A percentile compares a stretch with the other conserved stretches of the same genome.
Evolutionary conservation across 2,797 vertebrate genomes (phyloP).

Genomic region (Neosilurus hyrtlii): DNA sequence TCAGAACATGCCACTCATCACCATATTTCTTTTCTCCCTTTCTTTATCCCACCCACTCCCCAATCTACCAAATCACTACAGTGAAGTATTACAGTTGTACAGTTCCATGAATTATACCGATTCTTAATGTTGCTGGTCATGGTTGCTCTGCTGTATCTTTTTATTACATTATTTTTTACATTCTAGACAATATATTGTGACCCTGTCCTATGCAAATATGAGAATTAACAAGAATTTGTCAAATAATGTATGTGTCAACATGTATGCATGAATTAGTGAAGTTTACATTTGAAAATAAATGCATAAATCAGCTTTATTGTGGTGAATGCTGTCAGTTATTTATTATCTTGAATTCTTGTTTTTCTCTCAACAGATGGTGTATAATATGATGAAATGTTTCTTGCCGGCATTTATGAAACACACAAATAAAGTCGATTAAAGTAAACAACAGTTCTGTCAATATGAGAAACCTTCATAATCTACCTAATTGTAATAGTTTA

Average conservation of each 20-base stretch:
- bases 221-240: slow-evolving; percentile 87
- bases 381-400: background rate
- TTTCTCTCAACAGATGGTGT: slow-evolving; percentile 2
- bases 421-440: background rate
- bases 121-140: slow-evolving; percentile 79
- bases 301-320: slow-evolving; percentile 69
- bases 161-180: slow-evolving; percentile 96
- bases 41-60: slow-evolving; percentile 22
- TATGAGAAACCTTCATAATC: background rate
- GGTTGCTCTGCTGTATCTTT: slow-evolving; percentile 93
- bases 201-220: slow-evolving; percentile 93
- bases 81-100: slow-evolving; percentile 91
- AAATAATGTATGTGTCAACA: slow-evolving; percentile 92
- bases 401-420: background rate
- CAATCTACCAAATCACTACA: slow-evolving; percentile 87
- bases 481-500: background rate
- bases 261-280: slow-evolving; percentile 98
- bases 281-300: slow-evolving; percentile 99
- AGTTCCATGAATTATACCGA: slow-evolving; percentile 76
- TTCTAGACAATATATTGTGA: slow-evolving; percentile 98
- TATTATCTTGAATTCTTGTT: background rate
- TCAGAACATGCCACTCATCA: slow-evolving; percentile 73
- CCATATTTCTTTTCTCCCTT: slow-evolving; percentile 57
- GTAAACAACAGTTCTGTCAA: background rate
- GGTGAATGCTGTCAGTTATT: slow-evolving; percentile 28